Evolutionary conservation across 1,140 invertebrate species (phyloP), one percentile per base, ranked within the genome.

Genomic region (Pomacea maculata): DNA sequence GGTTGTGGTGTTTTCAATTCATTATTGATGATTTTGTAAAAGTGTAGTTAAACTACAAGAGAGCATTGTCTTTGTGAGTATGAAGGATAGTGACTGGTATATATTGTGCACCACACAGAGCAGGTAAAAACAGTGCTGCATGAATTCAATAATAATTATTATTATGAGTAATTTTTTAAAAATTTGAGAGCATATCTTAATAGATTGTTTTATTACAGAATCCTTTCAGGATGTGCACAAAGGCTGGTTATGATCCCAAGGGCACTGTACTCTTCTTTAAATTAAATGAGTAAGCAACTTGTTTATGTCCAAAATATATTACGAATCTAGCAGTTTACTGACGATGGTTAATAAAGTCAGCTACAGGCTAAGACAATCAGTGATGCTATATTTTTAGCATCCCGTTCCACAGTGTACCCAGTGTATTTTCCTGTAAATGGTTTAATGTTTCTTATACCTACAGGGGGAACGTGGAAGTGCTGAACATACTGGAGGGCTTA

Each of bases 201-300:
- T 10, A 9, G 29, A 68, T 78, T 29, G 67, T 79, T 78, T 80
- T 14, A 73, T 82, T 84, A 34, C 83, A 88, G 82, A 85, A 84
- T 74, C 83, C 84, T 0, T 90, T 85, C 81, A 85, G 80, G 63
- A 87, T 91, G 88, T 88, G 86, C 67, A 80, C 70, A 5, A 82
- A 80, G 25, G 74, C 84, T 34, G 45, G 81, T 21, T 75, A 83
- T 25, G 87, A 87, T 70, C 72, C 84, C 14, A 86, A 87, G 78
- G 87, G 88, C 14, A 87, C 86, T 3, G 75, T 88, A 29, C 67
- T 89, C 5, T 89, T 90, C 77, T 91, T 86, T 83, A 88, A 91
- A 79, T 73, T 85, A 52, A 84, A 87, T 81, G 84, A 87, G 89
- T 90, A 81, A 82, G 82, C 80, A 45, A 45, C 25, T 25, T 25